Evolutionary conservation across 2,888 invertebrate species (phyloP), one percentile per base, ranked within the genome.

Genomic region (Crocallis elinguaria): DNA sequence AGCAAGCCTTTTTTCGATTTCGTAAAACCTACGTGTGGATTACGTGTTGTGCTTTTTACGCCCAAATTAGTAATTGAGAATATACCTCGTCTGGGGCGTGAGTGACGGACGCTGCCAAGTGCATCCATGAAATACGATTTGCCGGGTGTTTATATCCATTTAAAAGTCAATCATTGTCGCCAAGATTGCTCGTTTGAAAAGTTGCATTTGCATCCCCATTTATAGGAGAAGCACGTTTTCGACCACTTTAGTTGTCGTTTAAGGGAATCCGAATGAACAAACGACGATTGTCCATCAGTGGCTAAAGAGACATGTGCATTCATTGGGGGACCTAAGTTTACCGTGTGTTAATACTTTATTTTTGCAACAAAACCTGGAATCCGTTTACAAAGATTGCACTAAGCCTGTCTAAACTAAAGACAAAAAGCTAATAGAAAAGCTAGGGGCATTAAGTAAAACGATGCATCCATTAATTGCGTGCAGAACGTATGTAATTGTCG

Each of bases 141-240:
- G 69, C 42, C 37, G 23, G 61, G 65, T 72, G 69, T 73, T 76
- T 79, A 76, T 73, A 64, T 43, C 82, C 77, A 86, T 87, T 86
- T 86, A 82, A 79, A 84, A 86, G 86, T 85, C 86, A 85, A 84
- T 87, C 85, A 84, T 82, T 85, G 83, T 82, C 84, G 68, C 73
- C 64, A 71, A 73, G 72, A 71, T 66, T 70, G 67, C 73, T 69
- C 62, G 77, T 73, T 77, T 80, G 78, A 77, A 69, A 75, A 73
- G 68, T 71, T 73, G 64, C 64, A 82, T 84, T 82, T 80, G 79
- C 82, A 79, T 79, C 69, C 57, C 80, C 83, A 69, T 80, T 76
- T 82, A 78, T 68, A 79, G 80, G 64, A 69, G 68, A 73, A 67
- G 74, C 76, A 80, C 75, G 77, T 71, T 72, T 78, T 67, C 69